A percentile compares a stretch with the other conserved stretches of the same genome.
phyloP scores from a whole-genome alignment of 2,888 invertebrate species.

The Sussaba pulchella region DNA sequence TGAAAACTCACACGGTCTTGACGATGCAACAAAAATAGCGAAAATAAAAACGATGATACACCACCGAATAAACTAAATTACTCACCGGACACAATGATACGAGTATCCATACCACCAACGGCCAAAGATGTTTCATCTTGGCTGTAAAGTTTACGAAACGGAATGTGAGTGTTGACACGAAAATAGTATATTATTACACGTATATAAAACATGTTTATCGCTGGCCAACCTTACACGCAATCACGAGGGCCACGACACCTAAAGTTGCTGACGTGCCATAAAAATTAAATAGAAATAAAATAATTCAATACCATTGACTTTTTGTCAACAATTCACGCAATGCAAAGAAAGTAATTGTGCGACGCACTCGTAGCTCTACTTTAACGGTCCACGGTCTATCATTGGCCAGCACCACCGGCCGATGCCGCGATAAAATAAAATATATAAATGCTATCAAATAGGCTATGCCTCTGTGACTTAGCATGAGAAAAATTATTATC shows the following conservation, averaged over 20 bases:
- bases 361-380: slow-evolving; percentile 77
- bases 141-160: slow-evolving; percentile 87
- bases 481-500: background rate
- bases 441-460: no score
- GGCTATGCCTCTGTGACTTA: no score
- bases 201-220: no score
- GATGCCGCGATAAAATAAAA: no score
- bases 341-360: slow-evolving; percentile 76
- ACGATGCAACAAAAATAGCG: background rate
- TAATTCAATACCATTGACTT: no score
- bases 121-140: slow-evolving; percentile 96
- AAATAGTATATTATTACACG: no score
- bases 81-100: slow-evolving; percentile 92
- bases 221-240: no score
- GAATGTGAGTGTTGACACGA: slow-evolving; percentile 17
- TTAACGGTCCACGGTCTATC: slow-evolving; percentile 58
- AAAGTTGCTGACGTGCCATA: no score
- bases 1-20: slow-evolving; percentile 3
- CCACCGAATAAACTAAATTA: slow-evolving; percentile 79
- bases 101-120: slow-evolving; percentile 96
- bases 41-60: background rate
- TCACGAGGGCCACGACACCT: no score
- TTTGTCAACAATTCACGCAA: no score
- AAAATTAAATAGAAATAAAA: no score
- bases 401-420: slow-evolving; percentile 47